Conservation (phyloP, 2,113 vertebrate species). For the Antennarius striatus region DNA sequence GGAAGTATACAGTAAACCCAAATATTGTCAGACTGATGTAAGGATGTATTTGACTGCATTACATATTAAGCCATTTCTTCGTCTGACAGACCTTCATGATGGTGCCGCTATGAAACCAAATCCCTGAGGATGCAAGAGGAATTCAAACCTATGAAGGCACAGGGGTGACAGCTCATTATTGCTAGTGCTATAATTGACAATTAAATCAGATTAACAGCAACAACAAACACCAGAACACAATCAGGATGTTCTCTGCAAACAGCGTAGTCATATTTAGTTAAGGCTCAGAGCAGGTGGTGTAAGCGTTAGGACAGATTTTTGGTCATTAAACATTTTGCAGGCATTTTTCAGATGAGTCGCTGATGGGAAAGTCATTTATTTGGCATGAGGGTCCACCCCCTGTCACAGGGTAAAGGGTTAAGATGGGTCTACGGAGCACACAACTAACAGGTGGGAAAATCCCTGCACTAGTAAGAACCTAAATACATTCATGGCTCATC, state of each 20-base stretch:
- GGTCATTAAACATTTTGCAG: slow-evolving; percentile 11
- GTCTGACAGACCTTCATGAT: slow-evolving; percentile 16
- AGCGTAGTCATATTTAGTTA: not conserved
- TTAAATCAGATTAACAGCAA: not conserved
- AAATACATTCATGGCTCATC: slow-evolving; percentile 52
- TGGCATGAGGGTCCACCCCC: slow-evolving; percentile 3
- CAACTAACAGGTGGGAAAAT: slow-evolving; percentile 10
- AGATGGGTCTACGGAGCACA: not conserved
- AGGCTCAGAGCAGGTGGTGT: not conserved
- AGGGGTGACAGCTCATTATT: slow-evolving; percentile 54
- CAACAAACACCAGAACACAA: not conserved
- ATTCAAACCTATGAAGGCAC: slow-evolving; percentile 60
- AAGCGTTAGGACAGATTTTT: slow-evolving; percentile 27
- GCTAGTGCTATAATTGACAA: slow-evolving; percentile 1
- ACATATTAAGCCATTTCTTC: too few species aligned
- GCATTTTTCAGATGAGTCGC: slow-evolving; percentile 23
- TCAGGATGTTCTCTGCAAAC: not conserved
- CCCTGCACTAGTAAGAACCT: slow-evolving; percentile 9
- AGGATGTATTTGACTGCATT: not conserved
- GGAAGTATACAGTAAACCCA: not conserved
- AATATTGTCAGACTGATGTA: not conserved
- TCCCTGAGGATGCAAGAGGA: slow-evolving; percentile 58
- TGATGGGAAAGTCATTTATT: not conserved
- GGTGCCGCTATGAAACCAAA: slow-evolving; percentile 27
- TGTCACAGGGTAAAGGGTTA: not conserved